phyloP scores from a whole-genome alignment of 2,888 invertebrate species.

The Tinea pellionella region DNA sequence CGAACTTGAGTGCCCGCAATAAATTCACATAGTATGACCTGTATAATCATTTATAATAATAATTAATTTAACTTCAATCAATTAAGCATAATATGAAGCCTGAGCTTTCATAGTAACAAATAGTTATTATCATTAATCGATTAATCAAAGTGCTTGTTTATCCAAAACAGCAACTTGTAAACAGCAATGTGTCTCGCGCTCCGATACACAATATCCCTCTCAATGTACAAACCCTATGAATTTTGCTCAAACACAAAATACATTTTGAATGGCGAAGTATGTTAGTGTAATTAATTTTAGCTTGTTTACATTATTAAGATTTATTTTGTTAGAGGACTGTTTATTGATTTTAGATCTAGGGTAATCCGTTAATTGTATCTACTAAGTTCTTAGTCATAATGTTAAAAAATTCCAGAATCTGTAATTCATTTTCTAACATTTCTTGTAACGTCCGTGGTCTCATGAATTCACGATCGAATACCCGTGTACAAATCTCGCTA shows the following conservation, averaged over 20 bases:
- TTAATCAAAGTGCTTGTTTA: conserved; percentile 5
- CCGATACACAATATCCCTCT: conserved; percentile 1
- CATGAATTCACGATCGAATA: too few species aligned
- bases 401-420: too few species aligned
- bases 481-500: too few species aligned
- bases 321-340: not conserved
- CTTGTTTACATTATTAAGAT: not conserved
- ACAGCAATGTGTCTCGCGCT: conserved; percentile 9
- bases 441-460: too few species aligned
- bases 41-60: not conserved
- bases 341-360: not conserved
- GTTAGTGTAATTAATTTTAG: not conserved
- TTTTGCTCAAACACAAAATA: not conserved
- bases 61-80: conserved; percentile 1
- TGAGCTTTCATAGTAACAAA: not conserved
- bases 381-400: too few species aligned
- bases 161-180: not conserved
- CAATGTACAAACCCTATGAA: not conserved
- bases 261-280: not conserved
- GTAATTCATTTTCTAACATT: too few species aligned
- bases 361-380: too few species aligned
- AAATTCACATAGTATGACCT: too few species aligned
- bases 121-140: conserved; percentile 7
- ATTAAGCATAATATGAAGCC: not conserved
- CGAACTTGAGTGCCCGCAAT: too few species aligned